Evolutionary conservation across 2,797 vertebrate genomes (phyloP).

Genomic region (Semaprochilodus insignis): DNA sequence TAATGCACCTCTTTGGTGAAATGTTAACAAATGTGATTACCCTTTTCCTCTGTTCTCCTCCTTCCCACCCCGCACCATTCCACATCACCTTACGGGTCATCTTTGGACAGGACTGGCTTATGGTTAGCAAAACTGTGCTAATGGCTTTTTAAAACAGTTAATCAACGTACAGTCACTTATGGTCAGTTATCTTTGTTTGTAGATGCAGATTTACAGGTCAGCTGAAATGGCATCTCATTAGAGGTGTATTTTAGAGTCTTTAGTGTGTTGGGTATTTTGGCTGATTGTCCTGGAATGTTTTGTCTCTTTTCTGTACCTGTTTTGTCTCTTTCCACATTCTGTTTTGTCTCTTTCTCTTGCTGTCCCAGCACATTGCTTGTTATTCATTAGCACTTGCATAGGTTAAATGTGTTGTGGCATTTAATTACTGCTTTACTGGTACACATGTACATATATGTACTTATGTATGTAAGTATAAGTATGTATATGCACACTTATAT

Average conservation of each 20-base stretch:
- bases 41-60: slow-evolving; percentile 35
- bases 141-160: not conserved
- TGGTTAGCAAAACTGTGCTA: not conserved
- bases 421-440: no score
- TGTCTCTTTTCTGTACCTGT: not conserved
- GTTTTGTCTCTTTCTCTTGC: no score
- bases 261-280: not conserved
- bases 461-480: no score
- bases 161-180: not conserved
- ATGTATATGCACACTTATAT: no score
- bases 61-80: not conserved
- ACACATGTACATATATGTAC: no score
- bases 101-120: slow-evolving; percentile 8
- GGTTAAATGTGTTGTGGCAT: no score
- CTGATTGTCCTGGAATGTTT: not conserved
- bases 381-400: no score
- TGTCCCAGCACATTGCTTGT: no score
- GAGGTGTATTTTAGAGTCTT: no score
- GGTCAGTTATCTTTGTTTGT: not conserved
- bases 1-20: slow-evolving; percentile 65
- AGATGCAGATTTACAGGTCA: not conserved
- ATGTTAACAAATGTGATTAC: slow-evolving; percentile 73
- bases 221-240: not conserved
- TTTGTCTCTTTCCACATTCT: no score
- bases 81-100: slow-evolving; percentile 17